These are phyloP conservation scores for Heliocidaris erythrogramma DNA, from an alignment of 35 echinoderm and acorn worm genomes.

Conservation along the genomic window DNA sequence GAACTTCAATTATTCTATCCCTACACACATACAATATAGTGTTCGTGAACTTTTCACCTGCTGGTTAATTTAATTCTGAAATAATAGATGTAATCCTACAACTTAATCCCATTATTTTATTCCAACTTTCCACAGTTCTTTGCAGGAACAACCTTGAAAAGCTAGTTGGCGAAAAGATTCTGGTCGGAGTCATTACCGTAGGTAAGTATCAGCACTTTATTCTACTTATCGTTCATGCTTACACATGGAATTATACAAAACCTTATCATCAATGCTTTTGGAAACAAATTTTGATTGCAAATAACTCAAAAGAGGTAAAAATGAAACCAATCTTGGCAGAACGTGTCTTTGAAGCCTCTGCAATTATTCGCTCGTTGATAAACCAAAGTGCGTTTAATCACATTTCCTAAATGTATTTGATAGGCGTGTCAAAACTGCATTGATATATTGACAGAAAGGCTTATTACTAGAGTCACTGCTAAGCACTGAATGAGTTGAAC, in stretches of 20 bases:
- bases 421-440: conserved; percentile 18
- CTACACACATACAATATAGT: too few relatives aligned
- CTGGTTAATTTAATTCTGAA: too few relatives aligned
- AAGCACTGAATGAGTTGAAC: background rate
- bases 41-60: too few relatives aligned
- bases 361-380: conserved; percentile 39
- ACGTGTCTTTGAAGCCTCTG: background rate
- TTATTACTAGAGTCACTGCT: background rate
- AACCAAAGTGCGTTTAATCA: conserved; percentile 6
- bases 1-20: too few relatives aligned
- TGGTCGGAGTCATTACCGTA: background rate
- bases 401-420: background rate
- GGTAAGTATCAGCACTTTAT: background rate
- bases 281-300: background rate
- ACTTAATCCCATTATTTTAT: background rate
- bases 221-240: background rate
- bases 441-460: conserved; percentile 23
- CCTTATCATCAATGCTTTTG: background rate
- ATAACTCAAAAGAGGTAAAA: background rate
- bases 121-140: background rate
- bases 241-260: background rate
- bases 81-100: background rate
- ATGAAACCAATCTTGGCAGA: background rate
- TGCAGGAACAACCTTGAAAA: background rate
- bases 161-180: background rate